A percentile compares a stretch with the other conserved stretches of the same genome.
Evolutionary conservation across 2,797 vertebrate genomes (phyloP).

Genomic region (Hirundo rustica): DNA sequence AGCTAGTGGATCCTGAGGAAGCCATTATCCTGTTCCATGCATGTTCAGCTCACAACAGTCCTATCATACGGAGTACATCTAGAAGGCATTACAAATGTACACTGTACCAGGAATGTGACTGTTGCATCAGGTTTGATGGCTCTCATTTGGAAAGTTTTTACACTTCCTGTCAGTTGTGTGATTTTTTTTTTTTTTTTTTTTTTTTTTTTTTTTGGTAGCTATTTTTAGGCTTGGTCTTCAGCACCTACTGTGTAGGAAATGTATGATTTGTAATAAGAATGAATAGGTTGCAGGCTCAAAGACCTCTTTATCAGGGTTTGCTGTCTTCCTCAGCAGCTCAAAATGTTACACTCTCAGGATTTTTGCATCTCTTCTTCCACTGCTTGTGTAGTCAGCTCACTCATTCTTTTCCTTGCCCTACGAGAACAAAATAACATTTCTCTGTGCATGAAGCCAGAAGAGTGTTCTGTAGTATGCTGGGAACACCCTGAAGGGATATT

Average conservation of each 20-base stretch:
- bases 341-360: neutral
- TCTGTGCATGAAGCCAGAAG: neutral
- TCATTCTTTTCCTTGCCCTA: neutral
- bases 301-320: neutral
- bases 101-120: neutral
- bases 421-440: neutral
- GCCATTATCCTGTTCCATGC: neutral
- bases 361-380: neutral
- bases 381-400: neutral
- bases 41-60: neutral
- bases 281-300: neutral
- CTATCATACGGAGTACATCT: neutral
- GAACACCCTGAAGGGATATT: neutral
- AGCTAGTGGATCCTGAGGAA: neutral
- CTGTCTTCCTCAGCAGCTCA: neutral
- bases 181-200: neutral
- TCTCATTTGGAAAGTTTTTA: slow-evolving; percentile 44
- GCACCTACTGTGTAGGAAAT: neutral
- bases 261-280: neutral
- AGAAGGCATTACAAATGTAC: neutral
- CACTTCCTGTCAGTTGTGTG: slow-evolving; percentile 52
- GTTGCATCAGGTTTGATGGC: neutral
- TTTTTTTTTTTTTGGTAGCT: neutral
- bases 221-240: slow-evolving; percentile 46
- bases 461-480: neutral